Evolutionary conservation across 2,113 vertebrate species (phyloP), one percentile per base, ranked within the genome.

Genomic region (Strix uralensis): DNA sequence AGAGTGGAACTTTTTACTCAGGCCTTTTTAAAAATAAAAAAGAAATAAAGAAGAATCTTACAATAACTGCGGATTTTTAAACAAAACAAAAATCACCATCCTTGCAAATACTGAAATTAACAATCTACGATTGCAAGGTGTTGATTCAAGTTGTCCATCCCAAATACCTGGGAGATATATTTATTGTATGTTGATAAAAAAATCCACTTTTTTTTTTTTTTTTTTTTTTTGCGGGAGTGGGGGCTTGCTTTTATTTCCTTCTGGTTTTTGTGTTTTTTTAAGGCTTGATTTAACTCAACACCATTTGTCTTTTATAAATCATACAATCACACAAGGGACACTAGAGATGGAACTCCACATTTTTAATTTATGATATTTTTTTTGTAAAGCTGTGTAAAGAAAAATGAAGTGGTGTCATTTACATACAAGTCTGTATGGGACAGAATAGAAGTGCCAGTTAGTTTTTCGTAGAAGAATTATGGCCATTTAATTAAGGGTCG

Each of bases 1-100:
- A 98, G 98, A 99, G 98, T 94, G 98, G 98, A 99, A 99, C 98
- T 98, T 98, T 98, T 98, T 99, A 99, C 99, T 99, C 99, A 99
- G 99, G 99, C 99, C 99, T 99, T 99, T 99, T 98, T 98, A 98
- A 90, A 93, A 96, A 97, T 79, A 96, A 83, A 96, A 96, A 94
- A 89, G 93, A 96, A 95, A 95, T 91, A 97, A 95, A 98, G 98
- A 98, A 98, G 98, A 98, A 98, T 98, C 91, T 96, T 98, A 98
- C 97, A 98, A 96, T 98, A 98, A 98, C 98, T 98, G 97, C 98
- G 97, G 98, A 98, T 98, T 98, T 98, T 97, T 98, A 98, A 98
- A 97, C 93, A 97, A 92, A 97, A 92, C 81, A 94, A 94, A 93
- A 98, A 97, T 98, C 97, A 97, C 94, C 94, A 94, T 98, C 97